Base-by-base conservation (phyloP, 1,140 invertebrate species). In the Drosophila baimaii region DNA sequence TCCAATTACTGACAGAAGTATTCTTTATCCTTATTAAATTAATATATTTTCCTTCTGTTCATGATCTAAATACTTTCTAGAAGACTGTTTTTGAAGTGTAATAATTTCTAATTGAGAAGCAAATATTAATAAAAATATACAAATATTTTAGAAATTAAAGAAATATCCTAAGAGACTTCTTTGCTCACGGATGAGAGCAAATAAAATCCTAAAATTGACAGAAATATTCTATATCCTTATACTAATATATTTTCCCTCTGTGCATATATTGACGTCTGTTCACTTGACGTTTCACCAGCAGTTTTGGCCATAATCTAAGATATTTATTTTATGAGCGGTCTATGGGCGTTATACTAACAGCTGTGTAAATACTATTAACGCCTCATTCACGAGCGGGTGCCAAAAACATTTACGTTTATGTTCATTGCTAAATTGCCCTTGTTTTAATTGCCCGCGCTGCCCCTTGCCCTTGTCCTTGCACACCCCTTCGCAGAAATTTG, bases 361-460 rank as follows among this genome's bases (percentile, higher is more conserved):
- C 64, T 77, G 81, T 65, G 77, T 47, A 78, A 80, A 81, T 74
- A 85, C 77, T 62, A 70, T 81, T 81, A 77, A 77, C 81, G 77
- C 81, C 81, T 84, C 58, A 62, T 77, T 69, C 74, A 56, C 41
- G 52, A 41, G 17, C 17, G 58, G 65, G 62, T 56, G 72, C 63
- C 68, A 69, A 84, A 72, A 84, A 69, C 66, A 80, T 75, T 81
- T 77, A 72, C 61, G 65, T 69, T 84, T 84, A 66, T 79, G 73
- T 77, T 83, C 65, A 77, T 77, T 62, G 72, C 56, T 63, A 66
- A 72, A 46, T 77, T 72, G 56, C 49, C 27, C 39, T 64, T 33
- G 27, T 33, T 78, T 81, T 81, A 77, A 77, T 74, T 76, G 71
- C 78, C 13, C 43, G 27, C 61, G 46, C 29, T 63, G 49, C 12